phyloP scores from a whole-genome alignment of 2,113 vertebrate genomes.

The Pteruthius melanotis region DNA sequence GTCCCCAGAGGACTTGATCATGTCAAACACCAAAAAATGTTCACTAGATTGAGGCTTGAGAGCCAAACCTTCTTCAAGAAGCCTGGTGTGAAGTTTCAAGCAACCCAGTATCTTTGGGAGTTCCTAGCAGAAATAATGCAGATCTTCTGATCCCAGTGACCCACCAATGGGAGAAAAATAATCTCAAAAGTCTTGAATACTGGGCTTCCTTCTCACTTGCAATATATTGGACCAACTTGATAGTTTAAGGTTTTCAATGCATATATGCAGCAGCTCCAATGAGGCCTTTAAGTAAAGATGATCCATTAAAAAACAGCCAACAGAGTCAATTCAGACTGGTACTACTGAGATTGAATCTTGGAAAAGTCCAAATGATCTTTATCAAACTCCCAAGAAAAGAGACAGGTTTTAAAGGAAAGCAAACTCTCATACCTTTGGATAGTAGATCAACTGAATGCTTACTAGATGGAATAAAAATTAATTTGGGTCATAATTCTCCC shows the following conservation, averaged over 20 bases:
- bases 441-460: background rate
- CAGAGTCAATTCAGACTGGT: background rate
- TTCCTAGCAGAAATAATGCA: background rate
- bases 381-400: background rate
- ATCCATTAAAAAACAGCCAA: background rate
- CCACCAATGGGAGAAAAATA: background rate
- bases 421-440: background rate
- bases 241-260: background rate
- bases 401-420: background rate
- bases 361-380: background rate
- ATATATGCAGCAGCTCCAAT: background rate
- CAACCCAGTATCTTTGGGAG: background rate
- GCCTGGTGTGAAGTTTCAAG: background rate
- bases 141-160: background rate
- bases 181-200: background rate
- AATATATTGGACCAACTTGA: background rate
- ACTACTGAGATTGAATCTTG: background rate
- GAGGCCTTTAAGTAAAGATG: background rate
- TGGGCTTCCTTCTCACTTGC: background rate
- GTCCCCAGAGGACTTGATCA: background rate
- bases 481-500: conserved; percentile 54
- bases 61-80: background rate
- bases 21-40: background rate
- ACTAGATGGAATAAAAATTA: conserved; percentile 41
- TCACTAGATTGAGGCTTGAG: background rate